phyloP scores from a whole-genome alignment of 2,113 vertebrate species.

The Cichladusa arquata region DNA sequence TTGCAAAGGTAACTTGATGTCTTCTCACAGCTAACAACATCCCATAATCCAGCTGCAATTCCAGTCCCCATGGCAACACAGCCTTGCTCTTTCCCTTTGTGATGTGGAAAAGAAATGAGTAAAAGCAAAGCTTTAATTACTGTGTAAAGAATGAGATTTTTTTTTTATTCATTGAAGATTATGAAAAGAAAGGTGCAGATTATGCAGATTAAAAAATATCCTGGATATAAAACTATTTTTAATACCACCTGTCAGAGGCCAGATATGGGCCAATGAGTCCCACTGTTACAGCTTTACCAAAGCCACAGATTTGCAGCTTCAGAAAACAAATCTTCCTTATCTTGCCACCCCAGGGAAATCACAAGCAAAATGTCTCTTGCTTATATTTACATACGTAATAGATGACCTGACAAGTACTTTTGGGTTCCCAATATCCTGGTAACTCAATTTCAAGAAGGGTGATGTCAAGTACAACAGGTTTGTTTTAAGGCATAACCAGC shows the following conservation, averaged over 20 bases:
- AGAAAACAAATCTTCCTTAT: background rate
- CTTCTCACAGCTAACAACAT: slow-evolving; percentile 82
- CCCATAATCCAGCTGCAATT: slow-evolving; percentile 85
- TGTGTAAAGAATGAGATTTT: background rate
- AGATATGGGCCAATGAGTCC: background rate
- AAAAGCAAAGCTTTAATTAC: background rate
- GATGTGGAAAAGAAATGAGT: background rate
- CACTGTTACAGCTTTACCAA: background rate
- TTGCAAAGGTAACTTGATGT: slow-evolving; percentile 89
- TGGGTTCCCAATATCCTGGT: background rate
- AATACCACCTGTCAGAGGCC: background rate
- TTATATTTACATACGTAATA: background rate
- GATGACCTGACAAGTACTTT: background rate
- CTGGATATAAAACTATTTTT: background rate
- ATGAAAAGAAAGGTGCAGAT: background rate
- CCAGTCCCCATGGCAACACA: slow-evolving; percentile 88
- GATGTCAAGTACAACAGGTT: background rate
- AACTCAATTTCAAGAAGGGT: background rate
- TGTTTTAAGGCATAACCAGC: background rate
- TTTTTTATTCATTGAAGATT: background rate
- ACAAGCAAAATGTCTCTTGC: background rate
- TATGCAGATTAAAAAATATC: background rate
- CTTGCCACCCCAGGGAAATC: background rate
- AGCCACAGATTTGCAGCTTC: background rate
- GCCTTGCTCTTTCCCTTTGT: slow-evolving; percentile 81